phyloP scores from a whole-genome alignment of 2,797 vertebrate species.

The Chelmon rostratus region DNA sequence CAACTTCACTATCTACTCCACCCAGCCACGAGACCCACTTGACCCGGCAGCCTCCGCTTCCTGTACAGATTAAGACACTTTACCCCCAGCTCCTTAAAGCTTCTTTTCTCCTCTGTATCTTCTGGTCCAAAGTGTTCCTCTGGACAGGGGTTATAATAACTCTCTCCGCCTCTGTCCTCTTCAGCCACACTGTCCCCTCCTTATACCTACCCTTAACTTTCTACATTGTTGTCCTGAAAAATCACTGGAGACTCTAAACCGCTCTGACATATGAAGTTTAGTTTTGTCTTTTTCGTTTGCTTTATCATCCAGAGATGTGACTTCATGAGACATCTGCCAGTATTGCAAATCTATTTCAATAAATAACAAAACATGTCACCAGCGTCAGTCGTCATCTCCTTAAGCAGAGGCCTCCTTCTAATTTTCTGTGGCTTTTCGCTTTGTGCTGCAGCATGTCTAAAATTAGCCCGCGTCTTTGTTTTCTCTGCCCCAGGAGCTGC shows the following conservation, averaged over 20 bases:
- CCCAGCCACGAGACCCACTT: constrained; percentile 63
- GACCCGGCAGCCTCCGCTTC: constrained; percentile 64
- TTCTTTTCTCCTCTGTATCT: constrained; percentile 65
- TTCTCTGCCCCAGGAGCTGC: constrained; percentile 46
- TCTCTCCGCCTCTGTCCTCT: constrained; percentile 36
- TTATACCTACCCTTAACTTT: constrained; percentile 27
- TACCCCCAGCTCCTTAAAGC: constrained; percentile 61
- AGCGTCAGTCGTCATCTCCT: constrained; percentile 38
- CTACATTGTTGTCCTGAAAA: not conserved
- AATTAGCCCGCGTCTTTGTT: constrained; percentile 52
- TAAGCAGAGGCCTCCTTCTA: constrained; percentile 38
- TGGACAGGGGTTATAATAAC: constrained; percentile 52
- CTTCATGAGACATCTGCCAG: constrained; percentile 24
- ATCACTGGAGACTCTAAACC: constrained; percentile 8
- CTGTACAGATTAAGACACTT: constrained; percentile 66
- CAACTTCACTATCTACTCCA: constrained; percentile 59
- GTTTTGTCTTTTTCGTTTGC: constrained; percentile 26
- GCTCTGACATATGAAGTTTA: not conserved
- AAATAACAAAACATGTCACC: constrained; percentile 43
- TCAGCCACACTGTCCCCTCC: constrained; percentile 17
- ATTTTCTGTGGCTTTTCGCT: constrained; percentile 54
- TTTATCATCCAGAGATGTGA: constrained; percentile 20
- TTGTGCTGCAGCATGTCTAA: constrained; percentile 60
- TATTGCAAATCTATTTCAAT: constrained; percentile 21
- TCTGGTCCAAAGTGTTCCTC: constrained; percentile 57